These are phyloP conservation scores for Scaptomyza flava DNA, from an alignment of 2,888 invertebrate genomes.

Conservation along the genomic window DNA sequence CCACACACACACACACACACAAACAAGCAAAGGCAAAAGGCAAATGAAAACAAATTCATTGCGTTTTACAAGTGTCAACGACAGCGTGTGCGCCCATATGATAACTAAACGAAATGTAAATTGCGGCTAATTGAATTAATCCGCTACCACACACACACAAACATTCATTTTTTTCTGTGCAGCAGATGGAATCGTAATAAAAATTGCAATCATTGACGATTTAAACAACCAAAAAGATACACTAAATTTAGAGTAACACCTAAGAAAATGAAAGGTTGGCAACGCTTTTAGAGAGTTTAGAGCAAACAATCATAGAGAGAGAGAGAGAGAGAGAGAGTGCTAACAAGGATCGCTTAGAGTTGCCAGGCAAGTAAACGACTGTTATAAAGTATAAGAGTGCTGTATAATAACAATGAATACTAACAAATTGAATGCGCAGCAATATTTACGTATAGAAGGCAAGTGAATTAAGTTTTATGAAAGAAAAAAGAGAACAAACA, in stretches of 20 bases:
- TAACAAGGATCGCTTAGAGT: not conserved
- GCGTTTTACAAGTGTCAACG: constrained; percentile 76
- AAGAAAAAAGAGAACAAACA: not conserved
- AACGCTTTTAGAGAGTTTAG: not conserved
- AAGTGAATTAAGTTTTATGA: not conserved
- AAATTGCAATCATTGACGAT: constrained; percentile 57
- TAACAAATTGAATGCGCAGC: too few species aligned
- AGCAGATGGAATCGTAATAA: constrained; percentile 26
- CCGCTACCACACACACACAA: constrained; percentile 41
- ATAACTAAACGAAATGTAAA: constrained; percentile 76
- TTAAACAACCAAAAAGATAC: not conserved
- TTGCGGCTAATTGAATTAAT: constrained; percentile 73
- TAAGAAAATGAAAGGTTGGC: not conserved
- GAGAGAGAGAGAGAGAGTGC: not conserved
- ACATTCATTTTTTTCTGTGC: constrained; percentile 1
- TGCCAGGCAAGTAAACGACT: not conserved
- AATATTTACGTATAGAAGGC: too few species aligned
- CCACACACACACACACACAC: constrained; percentile 8
- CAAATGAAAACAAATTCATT: constrained; percentile 69
- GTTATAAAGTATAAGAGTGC: not conserved
- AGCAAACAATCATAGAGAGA: too few species aligned
- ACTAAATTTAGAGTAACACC: too few species aligned
- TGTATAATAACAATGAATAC: not conserved
- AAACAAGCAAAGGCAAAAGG: constrained; percentile 20
- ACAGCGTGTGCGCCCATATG: constrained; percentile 60